Conservation (phyloP, 2,113 vertebrate species). For the Silurus asotus region DNA sequence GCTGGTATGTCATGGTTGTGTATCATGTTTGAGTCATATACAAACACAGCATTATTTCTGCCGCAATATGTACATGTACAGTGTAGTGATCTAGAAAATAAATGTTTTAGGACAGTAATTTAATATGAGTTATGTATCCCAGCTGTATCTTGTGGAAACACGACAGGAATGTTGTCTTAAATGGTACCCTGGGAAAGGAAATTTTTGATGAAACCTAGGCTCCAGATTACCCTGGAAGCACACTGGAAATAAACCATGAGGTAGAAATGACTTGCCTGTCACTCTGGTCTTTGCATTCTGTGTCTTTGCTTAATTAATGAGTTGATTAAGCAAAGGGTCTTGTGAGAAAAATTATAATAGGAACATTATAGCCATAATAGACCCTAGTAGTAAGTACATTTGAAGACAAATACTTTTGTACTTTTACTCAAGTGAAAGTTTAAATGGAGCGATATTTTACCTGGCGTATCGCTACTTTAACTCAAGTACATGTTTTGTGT, state of each 20-base stretch:
- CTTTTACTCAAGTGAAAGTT: too few relatives aligned
- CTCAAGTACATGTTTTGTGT: too few relatives aligned
- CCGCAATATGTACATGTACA: background rate
- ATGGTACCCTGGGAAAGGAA: background rate
- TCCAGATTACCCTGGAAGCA: background rate
- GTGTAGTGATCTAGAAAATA: background rate
- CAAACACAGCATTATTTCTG: background rate
- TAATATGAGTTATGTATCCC: slow-evolving; percentile 9
- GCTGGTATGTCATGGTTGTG: background rate
- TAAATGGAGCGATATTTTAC: too few relatives aligned
- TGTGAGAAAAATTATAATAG: too few relatives aligned
- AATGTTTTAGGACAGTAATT: background rate
- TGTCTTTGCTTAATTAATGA: background rate
- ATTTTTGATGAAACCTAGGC: background rate
- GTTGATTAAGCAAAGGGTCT: too few relatives aligned
- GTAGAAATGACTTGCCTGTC: background rate
- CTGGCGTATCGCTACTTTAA: too few relatives aligned
- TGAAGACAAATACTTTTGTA: too few relatives aligned
- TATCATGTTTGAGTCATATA: background rate
- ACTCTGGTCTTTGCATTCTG: background rate
- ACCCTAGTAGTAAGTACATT: too few relatives aligned
- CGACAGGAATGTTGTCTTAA: slow-evolving; percentile 17
- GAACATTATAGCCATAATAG: too few relatives aligned
- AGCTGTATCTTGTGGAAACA: slow-evolving; percentile 13
- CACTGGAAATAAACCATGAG: background rate